phyloP scores from a whole-genome alignment of 2,888 invertebrate genomes.

The Choristoneura rosaceana region DNA sequence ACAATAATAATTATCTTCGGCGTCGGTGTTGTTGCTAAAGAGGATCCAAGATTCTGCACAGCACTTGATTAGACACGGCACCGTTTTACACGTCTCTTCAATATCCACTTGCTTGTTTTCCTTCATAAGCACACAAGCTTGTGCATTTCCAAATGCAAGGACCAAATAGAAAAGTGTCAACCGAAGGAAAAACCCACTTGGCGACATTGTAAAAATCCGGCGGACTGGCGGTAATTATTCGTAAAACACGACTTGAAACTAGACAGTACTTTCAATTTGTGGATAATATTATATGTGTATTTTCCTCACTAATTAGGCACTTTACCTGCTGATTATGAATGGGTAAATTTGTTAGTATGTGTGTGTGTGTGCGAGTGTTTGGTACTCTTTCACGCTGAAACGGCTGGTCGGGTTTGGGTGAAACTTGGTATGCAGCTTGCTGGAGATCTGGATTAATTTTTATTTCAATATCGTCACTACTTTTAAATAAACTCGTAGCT shows the following conservation, averaged over 20 bases:
- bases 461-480: too few species aligned
- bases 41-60: not conserved
- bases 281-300: too few species aligned
- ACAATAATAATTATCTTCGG: not conserved
- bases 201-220: not conserved
- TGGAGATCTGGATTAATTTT: too few species aligned
- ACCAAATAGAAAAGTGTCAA: too few species aligned
- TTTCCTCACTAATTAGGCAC: not conserved
- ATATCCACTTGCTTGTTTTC: slow-evolving; percentile 3
- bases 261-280: too few species aligned
- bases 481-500: too few species aligned
- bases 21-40: not conserved
- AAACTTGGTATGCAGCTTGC: too few species aligned
- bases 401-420: too few species aligned
- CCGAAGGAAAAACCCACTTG: not conserved
- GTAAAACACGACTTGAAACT: not conserved
- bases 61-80: slow-evolving; percentile 17
- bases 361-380: too few species aligned
- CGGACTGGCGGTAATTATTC: not conserved
- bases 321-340: not conserved
- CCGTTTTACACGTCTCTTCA: not conserved
- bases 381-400: too few species aligned
- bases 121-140: not conserved
- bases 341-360: too few species aligned
- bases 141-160: too few species aligned